Percentiles rank a stretch among this genome's conserved stretches.
Evolutionary conservation across 2,888 invertebrate species (phyloP).

Genomic region (Sarcophaga caerulescens): DNA sequence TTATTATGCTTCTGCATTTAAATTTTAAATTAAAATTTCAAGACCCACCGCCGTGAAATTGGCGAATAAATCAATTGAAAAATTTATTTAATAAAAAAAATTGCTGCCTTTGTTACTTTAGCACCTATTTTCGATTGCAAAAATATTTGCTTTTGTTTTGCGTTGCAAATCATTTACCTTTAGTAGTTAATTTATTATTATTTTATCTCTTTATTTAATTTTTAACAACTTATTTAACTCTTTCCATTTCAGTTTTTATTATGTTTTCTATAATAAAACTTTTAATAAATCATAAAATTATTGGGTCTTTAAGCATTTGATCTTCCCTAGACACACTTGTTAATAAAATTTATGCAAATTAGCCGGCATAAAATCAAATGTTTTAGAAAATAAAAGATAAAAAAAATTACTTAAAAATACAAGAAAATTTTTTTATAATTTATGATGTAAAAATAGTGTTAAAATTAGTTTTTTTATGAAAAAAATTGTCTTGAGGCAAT

Average conservation of each 20-base stretch:
- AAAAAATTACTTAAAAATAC: constrained; percentile 1
- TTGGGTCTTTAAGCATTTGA: constrained; percentile 8
- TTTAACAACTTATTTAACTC: no score
- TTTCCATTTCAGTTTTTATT: not conserved
- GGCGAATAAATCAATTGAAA: no score
- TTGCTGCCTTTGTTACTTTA: no score
- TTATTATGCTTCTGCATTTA: constrained; percentile 10
- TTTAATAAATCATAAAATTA: constrained; percentile 53
- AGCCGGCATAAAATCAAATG: constrained; percentile 23
- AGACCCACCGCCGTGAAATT: constrained; percentile 24
- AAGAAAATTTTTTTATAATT: constrained; percentile 15
- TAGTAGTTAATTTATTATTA: no score
- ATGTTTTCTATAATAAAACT: constrained; percentile 8
- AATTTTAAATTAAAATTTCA: not conserved
- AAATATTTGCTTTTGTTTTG: no score
- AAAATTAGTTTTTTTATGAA: not conserved
- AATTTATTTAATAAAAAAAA: no score
- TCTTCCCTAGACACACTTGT: constrained; percentile 23
- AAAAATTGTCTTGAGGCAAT: constrained; percentile 22
- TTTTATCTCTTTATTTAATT: no score
- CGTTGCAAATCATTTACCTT: no score
- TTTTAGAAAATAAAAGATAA: not conserved
- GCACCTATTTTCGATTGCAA: no score
- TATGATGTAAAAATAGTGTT: constrained; percentile 20
- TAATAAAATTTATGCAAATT: constrained; percentile 44